Conservation (phyloP, 2,113 vertebrate genomes). For the Corythaeola cristata region DNA sequence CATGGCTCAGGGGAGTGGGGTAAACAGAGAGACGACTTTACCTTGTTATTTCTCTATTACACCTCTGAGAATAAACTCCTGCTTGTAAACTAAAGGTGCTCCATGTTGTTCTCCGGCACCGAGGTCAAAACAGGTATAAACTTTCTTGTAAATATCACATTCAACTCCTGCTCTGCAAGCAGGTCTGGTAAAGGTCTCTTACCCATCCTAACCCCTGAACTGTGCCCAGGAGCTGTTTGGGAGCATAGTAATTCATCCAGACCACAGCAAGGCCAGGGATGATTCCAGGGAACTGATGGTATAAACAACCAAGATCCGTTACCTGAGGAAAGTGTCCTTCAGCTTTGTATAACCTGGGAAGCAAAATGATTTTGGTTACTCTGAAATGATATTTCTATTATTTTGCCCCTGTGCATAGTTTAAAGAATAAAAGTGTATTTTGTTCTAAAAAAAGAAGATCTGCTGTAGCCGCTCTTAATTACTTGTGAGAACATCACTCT, state of each 20-base stretch:
- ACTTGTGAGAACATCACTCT: background rate
- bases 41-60: background rate
- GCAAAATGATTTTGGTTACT: background rate
- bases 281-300: background rate
- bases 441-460: background rate
- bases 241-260: background rate
- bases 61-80: background rate
- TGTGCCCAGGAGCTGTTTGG: background rate
- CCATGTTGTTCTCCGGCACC: fast-evolving
- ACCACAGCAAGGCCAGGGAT: background rate
- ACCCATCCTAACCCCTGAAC: background rate
- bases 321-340: background rate
- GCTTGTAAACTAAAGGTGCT: background rate
- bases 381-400: background rate
- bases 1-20: background rate
- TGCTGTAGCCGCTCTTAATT: background rate
- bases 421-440: background rate
- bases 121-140: background rate
- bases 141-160: background rate
- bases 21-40: background rate
- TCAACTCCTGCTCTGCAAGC: background rate
- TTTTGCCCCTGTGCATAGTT: background rate
- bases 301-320: background rate
- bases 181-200: background rate
- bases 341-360: background rate